Base-by-base conservation (phyloP, 2,797 vertebrate genomes). In the Sebastes minor region DNA sequence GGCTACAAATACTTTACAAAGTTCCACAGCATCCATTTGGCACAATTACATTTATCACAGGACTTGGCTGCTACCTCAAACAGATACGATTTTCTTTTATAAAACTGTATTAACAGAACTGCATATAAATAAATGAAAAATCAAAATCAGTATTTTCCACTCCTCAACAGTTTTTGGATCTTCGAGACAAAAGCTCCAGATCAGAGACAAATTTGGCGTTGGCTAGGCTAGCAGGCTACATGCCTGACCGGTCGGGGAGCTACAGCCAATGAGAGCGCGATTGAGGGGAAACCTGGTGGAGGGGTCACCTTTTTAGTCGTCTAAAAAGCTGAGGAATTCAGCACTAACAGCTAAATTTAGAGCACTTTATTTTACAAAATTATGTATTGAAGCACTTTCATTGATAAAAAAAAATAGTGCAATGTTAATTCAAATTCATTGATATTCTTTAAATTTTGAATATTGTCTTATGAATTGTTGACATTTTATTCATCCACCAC, bases 1-100 rank as follows among this genome's bases (percentile, higher is more conserved):
- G 71, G 74, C 42, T 74, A 76, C n/a, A 52, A 60, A 66, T 71
- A 81, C 30, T 25, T 46, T 75, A 35, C 53, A 68, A 62, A 71
- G 73, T 78, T 82, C 74, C 66, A 68, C 70, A 59, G 60, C 52
- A 75, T 82, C 78, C 53, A 79, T 35, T 70, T 68, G 42, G 25
- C 73, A 62, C 23, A 38, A 18, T 75, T 42, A 30, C n/a, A 61
- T 74, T 68, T 49, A 60, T 73, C 60, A 64, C 55, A 20, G 1
- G 13, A 74, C 61, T 46, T 35, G 46, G 35, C 46, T 8, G 46
- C 61, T 22, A 35, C 66, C 33, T 60, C 30, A 46, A 81, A 46
- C 71, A 8, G 2, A 32, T 60, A 22, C 8, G 6, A 73, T 46
- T 27, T 46, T 60, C 6, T 59, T 28, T 52, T 53, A 74, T 60